A percentile compares a stretch with the other conserved stretches of the same genome.
These are phyloP conservation scores for Drosophila pseudoananassae DNA, from an alignment of 1,140 invertebrate species.

Conservation along the genomic window DNA sequence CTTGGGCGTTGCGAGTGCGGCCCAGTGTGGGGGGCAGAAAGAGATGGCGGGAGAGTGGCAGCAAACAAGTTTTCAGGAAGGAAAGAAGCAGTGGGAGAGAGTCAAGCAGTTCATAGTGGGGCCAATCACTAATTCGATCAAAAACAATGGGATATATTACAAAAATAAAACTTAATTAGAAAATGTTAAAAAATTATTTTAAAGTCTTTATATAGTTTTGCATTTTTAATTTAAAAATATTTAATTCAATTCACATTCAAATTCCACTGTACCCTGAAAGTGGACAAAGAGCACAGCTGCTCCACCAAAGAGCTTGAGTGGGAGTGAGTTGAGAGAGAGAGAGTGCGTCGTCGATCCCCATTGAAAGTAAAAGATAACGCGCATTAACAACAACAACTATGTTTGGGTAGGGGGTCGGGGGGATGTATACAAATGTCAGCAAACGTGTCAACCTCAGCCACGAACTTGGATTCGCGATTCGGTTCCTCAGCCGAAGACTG, in stretches of 20 bases:
- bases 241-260: neutral
- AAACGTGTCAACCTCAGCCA: slow-evolving; percentile 58
- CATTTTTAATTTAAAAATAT: too few relatives aligned
- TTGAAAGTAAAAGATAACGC: slow-evolving; percentile 80
- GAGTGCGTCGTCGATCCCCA: slow-evolving; percentile 49
- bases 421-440: slow-evolving; percentile 36
- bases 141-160: neutral
- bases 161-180: too few relatives aligned
- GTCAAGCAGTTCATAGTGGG: slow-evolving; percentile 29
- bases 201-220: too few relatives aligned
- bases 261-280: neutral
- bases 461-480: slow-evolving; percentile 50
- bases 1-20: slow-evolving; percentile 20
- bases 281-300: neutral
- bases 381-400: slow-evolving; percentile 59
- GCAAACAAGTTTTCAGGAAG: slow-evolving; percentile 71
- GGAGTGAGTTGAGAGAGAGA: slow-evolving; percentile 17
- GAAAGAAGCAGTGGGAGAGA: slow-evolving; percentile 35
- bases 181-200: too few relatives aligned
- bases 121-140: neutral
- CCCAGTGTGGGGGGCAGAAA: slow-evolving; percentile 16
- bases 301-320: slow-evolving; percentile 10
- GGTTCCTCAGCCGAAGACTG: slow-evolving; percentile 24
- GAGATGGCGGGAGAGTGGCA: slow-evolving; percentile 14
- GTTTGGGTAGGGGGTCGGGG: slow-evolving; percentile 1